Evolutionary conservation across 2,888 invertebrate species (phyloP).

Genomic region (Megaustenia siamemsis): DNA sequence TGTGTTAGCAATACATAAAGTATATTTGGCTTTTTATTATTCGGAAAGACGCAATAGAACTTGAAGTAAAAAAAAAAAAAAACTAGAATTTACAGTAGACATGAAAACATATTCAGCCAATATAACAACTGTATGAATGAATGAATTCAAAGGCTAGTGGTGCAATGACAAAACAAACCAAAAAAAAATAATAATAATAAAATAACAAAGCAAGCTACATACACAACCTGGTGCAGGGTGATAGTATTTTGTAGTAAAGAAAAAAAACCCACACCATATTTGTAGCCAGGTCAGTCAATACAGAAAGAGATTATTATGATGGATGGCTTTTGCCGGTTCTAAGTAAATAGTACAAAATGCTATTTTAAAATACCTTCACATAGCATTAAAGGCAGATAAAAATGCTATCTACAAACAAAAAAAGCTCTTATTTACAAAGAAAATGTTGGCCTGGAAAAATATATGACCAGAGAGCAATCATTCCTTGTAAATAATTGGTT

Average conservation of each 20-base stretch:
- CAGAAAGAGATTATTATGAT: not conserved
- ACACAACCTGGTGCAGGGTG: conserved; percentile 47
- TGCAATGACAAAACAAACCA: conserved; percentile 27
- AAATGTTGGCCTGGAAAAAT: too few relatives aligned
- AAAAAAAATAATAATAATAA: conserved; percentile 18
- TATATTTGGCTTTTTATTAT: too few relatives aligned
- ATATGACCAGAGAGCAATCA: too few relatives aligned
- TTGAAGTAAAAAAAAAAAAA: conserved; percentile 5
- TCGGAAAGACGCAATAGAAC: conserved; percentile 12
- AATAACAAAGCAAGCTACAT: conserved; percentile 48
- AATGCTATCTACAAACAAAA: too few relatives aligned
- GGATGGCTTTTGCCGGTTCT: not conserved
- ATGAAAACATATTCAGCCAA: not conserved
- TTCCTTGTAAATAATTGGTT: too few relatives aligned
- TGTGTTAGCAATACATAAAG: too few relatives aligned
- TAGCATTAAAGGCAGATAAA: too few relatives aligned
- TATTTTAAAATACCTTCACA: too few relatives aligned
- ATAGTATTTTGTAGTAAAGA: conserved; percentile 36
- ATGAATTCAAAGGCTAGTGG: conserved; percentile 34
- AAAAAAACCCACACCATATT: conserved; percentile 36
- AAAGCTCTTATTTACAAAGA: too few relatives aligned
- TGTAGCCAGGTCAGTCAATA: conserved; percentile 23
- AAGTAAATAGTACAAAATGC: not conserved
- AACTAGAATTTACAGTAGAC: conserved; percentile 10
- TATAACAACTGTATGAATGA: conserved; percentile 24